Conservation (phyloP, 2,888 invertebrate genomes). For the Aporophyla lueneburgensis region DNA sequence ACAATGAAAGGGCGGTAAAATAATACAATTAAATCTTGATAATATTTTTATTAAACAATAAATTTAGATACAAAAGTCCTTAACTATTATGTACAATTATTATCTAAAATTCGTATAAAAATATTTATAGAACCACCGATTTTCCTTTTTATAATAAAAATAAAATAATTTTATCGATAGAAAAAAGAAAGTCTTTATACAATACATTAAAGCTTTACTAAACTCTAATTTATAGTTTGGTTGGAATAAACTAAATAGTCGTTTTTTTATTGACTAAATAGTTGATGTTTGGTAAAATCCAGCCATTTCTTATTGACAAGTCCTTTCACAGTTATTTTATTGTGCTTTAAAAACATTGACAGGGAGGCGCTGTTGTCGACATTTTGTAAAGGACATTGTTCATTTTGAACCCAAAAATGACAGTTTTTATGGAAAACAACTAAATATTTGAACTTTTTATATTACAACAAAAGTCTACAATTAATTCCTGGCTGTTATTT, state of each 20-base stretch:
- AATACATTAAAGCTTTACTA: conserved; percentile 76
- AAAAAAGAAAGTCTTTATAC: conserved; percentile 73
- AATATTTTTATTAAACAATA: conserved; percentile 83
- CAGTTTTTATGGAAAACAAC: too few species aligned
- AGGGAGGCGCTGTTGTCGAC: too few species aligned
- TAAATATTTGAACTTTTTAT: too few species aligned
- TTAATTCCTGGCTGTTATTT: too few species aligned
- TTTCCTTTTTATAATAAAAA: conserved; percentile 60
- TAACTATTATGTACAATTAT: conserved; percentile 83
- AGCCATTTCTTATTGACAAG: conserved; percentile 23
- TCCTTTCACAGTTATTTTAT: neutral
- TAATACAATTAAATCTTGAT: conserved; percentile 40
- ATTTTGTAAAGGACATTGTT: too few species aligned
- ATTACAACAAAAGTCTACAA: too few species aligned
- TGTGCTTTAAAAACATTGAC: too few species aligned
- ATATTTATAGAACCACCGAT: conserved; percentile 73
- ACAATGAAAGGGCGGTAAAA: neutral
- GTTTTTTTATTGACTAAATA: conserved; percentile 29
- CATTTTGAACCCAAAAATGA: too few species aligned
- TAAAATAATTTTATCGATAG: conserved; percentile 47
- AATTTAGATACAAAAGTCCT: conserved; percentile 82
- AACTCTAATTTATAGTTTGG: conserved; percentile 59
- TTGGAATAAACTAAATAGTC: conserved; percentile 39
- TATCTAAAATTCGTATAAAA: conserved; percentile 75
- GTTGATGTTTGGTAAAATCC: conserved; percentile 34